Evolutionary conservation across 2,888 invertebrate species (phyloP), one percentile per base, ranked within the genome.

Genomic region (Julus scandinavius): DNA sequence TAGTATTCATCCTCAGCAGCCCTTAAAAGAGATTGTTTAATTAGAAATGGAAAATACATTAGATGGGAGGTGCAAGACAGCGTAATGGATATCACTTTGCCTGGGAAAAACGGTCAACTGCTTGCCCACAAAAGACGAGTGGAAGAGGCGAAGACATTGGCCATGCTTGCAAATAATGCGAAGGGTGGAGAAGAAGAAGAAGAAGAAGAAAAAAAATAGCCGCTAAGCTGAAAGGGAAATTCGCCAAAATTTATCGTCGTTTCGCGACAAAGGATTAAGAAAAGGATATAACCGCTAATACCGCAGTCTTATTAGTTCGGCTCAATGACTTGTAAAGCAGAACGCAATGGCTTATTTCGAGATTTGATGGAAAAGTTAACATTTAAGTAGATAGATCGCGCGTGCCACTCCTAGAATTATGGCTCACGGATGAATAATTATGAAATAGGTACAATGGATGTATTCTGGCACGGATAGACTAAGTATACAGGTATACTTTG

Each of bases 281-380:
- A 29, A 49, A 29, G 72, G 72, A 29, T 29, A 29, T 29, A 72
- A 72, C 72, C 72, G 29, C 72, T 72, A 72, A 72, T 72, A 72
- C 72, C 72, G 72, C 72, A 72, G 72, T 72, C 72, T 72, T 72
- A 72, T 72, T 72, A 72, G 72, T 72, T 72, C 72, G 72, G 72
- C 72, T 72, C 72, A 72, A 72, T 72, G 72, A 72, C 29, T 72
- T 72, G 72, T 72, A 72, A 72, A 29, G 72, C 72, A 72, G 72
- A 72, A 72, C 72, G 72, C 72, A 29, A 72, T 72, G 72, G 72
- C 72, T 72, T 72, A 72, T 72, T 72, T 72, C 29, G 7, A 72
- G 29, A 72, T 72, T 20, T 72, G 72, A 72, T 72, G 72, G 72
- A 72, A 54, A 72, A 72, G 72, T 72, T 72, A 72, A 29, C 72